Evolutionary conservation across 2,888 invertebrate species (phyloP), one percentile per base, ranked within the genome.

Genomic region (Romanomermis culicivorax): DNA sequence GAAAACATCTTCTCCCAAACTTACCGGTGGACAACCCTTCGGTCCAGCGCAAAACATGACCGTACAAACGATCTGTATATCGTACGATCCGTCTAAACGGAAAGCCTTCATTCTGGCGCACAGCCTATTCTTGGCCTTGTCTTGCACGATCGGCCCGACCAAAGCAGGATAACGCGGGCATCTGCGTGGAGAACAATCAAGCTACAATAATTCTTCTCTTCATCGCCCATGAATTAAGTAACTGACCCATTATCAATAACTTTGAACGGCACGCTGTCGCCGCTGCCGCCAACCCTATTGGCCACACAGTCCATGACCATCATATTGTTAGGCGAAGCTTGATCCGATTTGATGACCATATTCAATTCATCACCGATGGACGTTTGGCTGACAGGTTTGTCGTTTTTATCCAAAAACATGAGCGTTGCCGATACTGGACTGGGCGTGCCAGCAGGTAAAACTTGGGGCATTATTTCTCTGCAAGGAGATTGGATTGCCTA

Each of bases 31-130:
- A 52, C 68, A 68, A 55, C 68, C 68, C 48, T 64, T 64, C 48
- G 66, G 65, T 56, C 67, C 68, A 11, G 68, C 68, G 57, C 68
- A 68, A 64, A 68, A 68, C 68, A 68, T 68, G 20, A 68, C 59
- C 3, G 62, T 62, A 59, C 68, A 68, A 36, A 64, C 60, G 58
- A 68, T 67, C 58, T 68, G 67, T 11, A 68, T 62, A 56, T 68
- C 68, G 56, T 67, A 68, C 14, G 65, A 65, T 47, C 68, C 68
- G 52, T 68, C 68, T 29, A 68, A 59, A 25, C 68, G 64, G 65
- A 68, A 68, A 1, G 68, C 68, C 48, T 67, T 62, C 58, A 68
- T 63, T 54, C 66, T 64, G 7, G 64, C 61, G 55, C 64, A 64
- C 43, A 68, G 63, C 25, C 68, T 61, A 55, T 65, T 67, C 60